phyloP scores from a whole-genome alignment of 2,113 vertebrate genomes.

The Paedocypris sp. region DNA sequence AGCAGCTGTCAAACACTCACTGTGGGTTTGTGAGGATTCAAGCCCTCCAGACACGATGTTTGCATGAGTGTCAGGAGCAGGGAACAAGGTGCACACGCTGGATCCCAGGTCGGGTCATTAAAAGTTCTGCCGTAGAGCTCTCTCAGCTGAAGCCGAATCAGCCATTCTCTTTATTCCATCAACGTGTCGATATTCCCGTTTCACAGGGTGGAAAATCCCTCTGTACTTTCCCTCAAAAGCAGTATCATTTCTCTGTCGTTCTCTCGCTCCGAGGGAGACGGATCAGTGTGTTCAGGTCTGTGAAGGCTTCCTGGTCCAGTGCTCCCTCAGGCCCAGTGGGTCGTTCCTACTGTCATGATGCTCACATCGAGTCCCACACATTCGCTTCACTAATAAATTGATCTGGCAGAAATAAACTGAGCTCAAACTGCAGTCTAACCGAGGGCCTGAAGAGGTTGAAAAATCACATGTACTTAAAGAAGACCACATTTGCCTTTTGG shows the following conservation, averaged over 20 bases:
- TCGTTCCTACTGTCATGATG: conserved; percentile 3
- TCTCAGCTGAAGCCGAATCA: neutral
- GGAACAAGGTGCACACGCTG: conserved; percentile 2
- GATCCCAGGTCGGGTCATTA: conserved; percentile 30
- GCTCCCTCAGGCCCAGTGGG: conserved; percentile 17
- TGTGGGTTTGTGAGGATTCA: conserved; percentile 38
- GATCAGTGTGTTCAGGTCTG: conserved; percentile 6
- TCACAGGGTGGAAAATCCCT: conserved; percentile 10
- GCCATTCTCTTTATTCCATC: conserved; percentile 1
- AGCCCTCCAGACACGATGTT: conserved; percentile 45
- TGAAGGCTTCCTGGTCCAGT: conserved; percentile 12
- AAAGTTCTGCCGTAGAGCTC: conserved; percentile 20
- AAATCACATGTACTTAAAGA: too few relatives aligned
- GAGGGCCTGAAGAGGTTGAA: too few relatives aligned
- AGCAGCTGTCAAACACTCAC: conserved; percentile 42
- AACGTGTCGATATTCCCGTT: neutral
- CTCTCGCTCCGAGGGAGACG: neutral
- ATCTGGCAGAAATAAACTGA: conserved; percentile 27
- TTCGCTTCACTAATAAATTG: conserved; percentile 22
- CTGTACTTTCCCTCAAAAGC: neutral
- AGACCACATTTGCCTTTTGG: too few relatives aligned
- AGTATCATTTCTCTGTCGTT: neutral
- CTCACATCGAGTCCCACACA: conserved; percentile 7
- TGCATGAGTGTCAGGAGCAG: conserved; percentile 28
- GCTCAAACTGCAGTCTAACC: conserved; percentile 2